A percentile compares a stretch with the other conserved stretches of the same genome.
Evolutionary conservation across 2,113 vertebrate species (phyloP).

Genomic region (Pollimyrus isidori): DNA sequence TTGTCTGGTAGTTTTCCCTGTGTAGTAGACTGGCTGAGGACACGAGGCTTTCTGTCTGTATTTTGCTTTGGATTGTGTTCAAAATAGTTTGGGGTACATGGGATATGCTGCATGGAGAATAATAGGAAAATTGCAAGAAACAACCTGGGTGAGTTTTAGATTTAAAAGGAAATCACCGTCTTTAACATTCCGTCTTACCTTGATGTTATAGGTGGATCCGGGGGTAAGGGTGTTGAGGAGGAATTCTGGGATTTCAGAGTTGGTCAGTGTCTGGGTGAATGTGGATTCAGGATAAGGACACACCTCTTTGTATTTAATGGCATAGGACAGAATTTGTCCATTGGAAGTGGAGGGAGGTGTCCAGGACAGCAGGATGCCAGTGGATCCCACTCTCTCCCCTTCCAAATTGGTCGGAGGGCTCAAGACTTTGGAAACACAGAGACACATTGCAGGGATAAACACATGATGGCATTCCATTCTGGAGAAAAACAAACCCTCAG

Average conservation of each 20-base stretch:
- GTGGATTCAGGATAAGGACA: constrained; percentile 79
- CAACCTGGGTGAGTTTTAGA: not conserved
- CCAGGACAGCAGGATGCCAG: constrained; percentile 89
- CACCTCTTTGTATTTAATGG: constrained; percentile 86
- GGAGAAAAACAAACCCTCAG: no score
- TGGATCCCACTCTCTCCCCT: constrained; percentile 87
- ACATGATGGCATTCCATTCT: not conserved
- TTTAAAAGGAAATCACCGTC: not conserved
- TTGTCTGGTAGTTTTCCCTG: not conserved
- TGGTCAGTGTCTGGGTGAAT: constrained; percentile 70
- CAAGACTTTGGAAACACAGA: constrained; percentile 55
- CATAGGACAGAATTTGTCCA: constrained; percentile 69
- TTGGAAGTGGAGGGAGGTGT: constrained; percentile 58
- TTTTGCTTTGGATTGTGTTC: not conserved
- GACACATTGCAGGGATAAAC: not conserved
- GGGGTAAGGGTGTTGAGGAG: constrained; percentile 82
- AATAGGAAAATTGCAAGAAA: not conserved
- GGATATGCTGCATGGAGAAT: not conserved
- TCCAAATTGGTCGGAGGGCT: constrained; percentile 67
- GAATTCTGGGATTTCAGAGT: constrained; percentile 72
- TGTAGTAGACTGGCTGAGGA: not conserved
- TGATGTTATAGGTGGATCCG: constrained; percentile 88
- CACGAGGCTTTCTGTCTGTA: not conserved
- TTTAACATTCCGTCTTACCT: constrained; percentile 57
- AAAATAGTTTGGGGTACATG: not conserved